phyloP scores from a whole-genome alignment of 2,113 vertebrate species.

The Cynocephalus volans region DNA sequence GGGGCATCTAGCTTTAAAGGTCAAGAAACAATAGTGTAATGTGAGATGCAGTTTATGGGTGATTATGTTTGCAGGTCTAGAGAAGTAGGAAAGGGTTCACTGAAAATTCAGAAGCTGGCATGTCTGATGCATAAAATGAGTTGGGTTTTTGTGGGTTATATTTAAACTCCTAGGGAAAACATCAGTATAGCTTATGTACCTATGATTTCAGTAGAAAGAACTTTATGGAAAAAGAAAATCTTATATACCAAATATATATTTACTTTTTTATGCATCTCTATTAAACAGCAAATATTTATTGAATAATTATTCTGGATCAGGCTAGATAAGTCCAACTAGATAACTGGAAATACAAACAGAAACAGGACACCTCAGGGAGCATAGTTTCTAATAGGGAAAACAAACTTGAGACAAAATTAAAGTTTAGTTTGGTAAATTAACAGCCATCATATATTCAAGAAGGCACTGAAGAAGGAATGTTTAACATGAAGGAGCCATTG shows the following conservation, averaged over 20 bases:
- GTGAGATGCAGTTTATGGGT: neutral
- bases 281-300: neutral
- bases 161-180: constrained; percentile 4
- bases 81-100: neutral
- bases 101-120: neutral
- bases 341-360: neutral
- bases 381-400: neutral
- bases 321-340: neutral
- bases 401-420: neutral
- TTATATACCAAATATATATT: neutral
- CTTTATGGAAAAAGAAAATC: neutral
- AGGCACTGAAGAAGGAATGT: neutral
- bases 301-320: neutral
- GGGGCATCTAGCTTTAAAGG: constrained; percentile 26
- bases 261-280: neutral
- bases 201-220: neutral
- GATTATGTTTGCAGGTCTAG: neutral
- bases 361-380: neutral
- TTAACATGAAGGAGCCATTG: neutral
- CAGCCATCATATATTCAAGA: neutral
- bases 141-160: neutral
- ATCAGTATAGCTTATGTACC: neutral
- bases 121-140: neutral
- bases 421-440: neutral
- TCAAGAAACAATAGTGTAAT: constrained; percentile 36